phyloP scores from a whole-genome alignment of 2,797 vertebrate species.

The Gobio occitaniae region DNA sequence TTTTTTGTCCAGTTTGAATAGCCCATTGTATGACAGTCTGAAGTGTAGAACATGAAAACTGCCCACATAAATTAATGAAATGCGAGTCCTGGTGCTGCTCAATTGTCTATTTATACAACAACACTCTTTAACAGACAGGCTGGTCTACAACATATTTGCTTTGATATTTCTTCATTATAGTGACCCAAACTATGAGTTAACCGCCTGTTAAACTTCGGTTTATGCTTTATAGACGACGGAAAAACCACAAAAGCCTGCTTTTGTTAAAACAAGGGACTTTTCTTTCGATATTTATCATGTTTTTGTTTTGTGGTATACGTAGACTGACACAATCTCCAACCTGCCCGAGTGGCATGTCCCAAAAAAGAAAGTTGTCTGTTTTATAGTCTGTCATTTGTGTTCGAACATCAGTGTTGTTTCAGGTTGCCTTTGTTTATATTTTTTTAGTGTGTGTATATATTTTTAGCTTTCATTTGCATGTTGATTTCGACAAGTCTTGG shows the following conservation, averaged over 20 bases:
- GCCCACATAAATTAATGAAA: conserved; percentile 36
- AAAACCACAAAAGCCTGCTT: conserved; percentile 43
- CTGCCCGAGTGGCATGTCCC: conserved; percentile 21
- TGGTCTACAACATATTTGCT: conserved; percentile 26
- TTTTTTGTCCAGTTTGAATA: conserved; percentile 10
- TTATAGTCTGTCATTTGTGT: conserved; percentile 49
- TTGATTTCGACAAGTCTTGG: conserved; percentile 57
- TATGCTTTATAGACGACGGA: conserved; percentile 28
- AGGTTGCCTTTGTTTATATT: conserved; percentile 46
- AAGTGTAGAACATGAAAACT: conserved; percentile 12
- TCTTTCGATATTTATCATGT: conserved; percentile 56
- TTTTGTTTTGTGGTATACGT: conserved; percentile 28
- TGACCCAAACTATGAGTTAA: conserved; percentile 32
- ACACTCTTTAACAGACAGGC: conserved; percentile 27
- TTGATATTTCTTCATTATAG: conserved; percentile 47
- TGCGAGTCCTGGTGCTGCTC: background rate
- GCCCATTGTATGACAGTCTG: conserved; percentile 25
- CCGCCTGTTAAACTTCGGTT: conserved; percentile 13
- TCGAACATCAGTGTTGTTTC: conserved; percentile 64
- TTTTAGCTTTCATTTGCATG: conserved; percentile 66
- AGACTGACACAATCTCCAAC: conserved; percentile 11
- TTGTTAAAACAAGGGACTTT: conserved; percentile 66
- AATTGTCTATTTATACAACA: conserved; percentile 20
- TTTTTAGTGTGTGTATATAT: conserved; percentile 75
- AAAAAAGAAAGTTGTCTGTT: conserved; percentile 25